Conservation (phyloP, 2,888 invertebrate species). For the Chelonus formosanus region DNA sequence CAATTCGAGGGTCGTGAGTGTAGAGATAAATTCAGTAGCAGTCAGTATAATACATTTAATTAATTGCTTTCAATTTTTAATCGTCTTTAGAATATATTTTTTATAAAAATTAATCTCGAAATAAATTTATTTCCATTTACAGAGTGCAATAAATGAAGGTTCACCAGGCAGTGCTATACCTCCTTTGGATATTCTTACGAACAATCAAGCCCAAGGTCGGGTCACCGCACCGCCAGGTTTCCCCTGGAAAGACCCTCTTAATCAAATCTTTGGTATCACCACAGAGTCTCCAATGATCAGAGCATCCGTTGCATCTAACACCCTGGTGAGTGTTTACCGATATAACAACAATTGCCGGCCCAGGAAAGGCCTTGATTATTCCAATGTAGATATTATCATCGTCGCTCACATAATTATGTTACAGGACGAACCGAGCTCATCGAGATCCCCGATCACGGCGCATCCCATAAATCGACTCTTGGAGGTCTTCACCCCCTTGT, state of each 20-base stretch:
- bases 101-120: neutral
- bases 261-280: constrained; percentile 62
- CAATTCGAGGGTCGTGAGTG: constrained; percentile 56
- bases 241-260: constrained; percentile 61
- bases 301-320: constrained; percentile 59
- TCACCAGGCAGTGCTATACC: constrained; percentile 42
- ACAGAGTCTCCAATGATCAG: constrained; percentile 55
- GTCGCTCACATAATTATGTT: constrained; percentile 44
- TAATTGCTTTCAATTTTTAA: too few species aligned
- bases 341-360: constrained; percentile 1
- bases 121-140: constrained; percentile 27
- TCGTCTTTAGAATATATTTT: too few species aligned
- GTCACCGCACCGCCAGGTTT: constrained; percentile 56
- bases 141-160: constrained; percentile 52
- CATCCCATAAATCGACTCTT: constrained; percentile 53
- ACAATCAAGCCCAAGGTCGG: constrained; percentile 44
- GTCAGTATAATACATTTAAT: constrained; percentile 47
- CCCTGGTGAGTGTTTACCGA: constrained; percentile 47
- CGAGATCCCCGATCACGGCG: constrained; percentile 43
- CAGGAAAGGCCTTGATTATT: constrained; percentile 35
- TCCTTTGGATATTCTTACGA: constrained; percentile 51
- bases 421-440: constrained; percentile 51
- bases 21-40: constrained; percentile 59
- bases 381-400: constrained; percentile 43
- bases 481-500: constrained; percentile 54